phyloP scores from a whole-genome alignment of 2,797 vertebrate species.

The Gymnothorax javanicus region DNA sequence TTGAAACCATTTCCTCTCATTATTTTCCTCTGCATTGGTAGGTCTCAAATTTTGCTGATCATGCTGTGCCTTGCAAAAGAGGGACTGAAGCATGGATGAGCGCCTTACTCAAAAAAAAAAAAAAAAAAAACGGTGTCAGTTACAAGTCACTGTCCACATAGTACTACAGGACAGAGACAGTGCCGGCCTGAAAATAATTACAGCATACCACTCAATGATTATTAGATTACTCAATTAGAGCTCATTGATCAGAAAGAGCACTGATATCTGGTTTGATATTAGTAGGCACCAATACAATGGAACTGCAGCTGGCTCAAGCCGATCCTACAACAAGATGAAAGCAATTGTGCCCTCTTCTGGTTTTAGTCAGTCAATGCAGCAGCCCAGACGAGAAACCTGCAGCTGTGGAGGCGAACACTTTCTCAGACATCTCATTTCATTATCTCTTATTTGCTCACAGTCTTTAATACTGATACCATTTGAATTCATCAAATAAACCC shows the following conservation, averaged over 20 bases:
- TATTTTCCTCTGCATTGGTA: background rate
- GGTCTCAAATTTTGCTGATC: background rate
- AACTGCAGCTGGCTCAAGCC: background rate
- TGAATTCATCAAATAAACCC: background rate
- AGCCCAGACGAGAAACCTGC: background rate
- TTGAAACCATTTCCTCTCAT: background rate
- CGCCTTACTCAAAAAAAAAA: background rate
- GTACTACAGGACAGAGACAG: background rate
- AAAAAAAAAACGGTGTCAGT: background rate
- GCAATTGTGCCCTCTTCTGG: background rate
- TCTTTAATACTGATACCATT: constrained; percentile 1
- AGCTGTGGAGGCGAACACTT: background rate
- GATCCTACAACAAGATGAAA: background rate
- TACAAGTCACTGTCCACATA: background rate
- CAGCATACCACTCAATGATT: background rate
- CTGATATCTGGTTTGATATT: background rate
- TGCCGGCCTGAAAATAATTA: background rate
- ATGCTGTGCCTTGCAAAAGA: background rate
- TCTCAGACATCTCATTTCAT: background rate
- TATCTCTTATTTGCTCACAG: background rate
- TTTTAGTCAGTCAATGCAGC: background rate
- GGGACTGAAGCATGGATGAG: background rate
- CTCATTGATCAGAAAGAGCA: background rate
- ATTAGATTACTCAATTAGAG: background rate
- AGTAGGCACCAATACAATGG: background rate